Percentiles rank a stretch among this genome's conserved stretches.
These are phyloP conservation scores for Chionodraco myersi DNA, from an alignment of 2,113 vertebrate genomes.

Conservation along the genomic window DNA sequence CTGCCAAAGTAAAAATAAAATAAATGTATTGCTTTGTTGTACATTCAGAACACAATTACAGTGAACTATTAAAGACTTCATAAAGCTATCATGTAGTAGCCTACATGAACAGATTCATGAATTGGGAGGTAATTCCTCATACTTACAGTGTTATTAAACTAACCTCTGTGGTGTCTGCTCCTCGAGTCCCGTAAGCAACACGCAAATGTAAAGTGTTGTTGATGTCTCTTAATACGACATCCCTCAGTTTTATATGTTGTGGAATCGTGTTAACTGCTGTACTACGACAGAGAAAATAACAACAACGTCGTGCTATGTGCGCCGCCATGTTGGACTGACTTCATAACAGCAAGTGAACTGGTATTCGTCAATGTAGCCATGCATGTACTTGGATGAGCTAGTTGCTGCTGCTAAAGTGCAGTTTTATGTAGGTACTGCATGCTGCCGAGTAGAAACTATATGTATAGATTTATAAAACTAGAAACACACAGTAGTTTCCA, in stretches of 20 bases:
- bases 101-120: too few species aligned
- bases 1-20: constrained; percentile 52
- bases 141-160: not conserved
- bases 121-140: too few species aligned
- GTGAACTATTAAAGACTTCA: not conserved
- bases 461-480: too few species aligned
- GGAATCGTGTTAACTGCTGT: not conserved
- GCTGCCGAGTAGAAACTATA: not conserved
- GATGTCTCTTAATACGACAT: not conserved
- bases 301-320: constrained; percentile 6
- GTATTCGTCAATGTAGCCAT: too few species aligned
- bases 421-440: too few species aligned
- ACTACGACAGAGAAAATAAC: constrained; percentile 34
- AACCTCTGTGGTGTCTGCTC: constrained; percentile 54
- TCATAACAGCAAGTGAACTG: not conserved
- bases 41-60: not conserved
- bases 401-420: too few species aligned
- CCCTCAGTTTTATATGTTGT: not conserved
- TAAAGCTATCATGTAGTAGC: not conserved
- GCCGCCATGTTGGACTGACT: constrained; percentile 79
- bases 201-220: not conserved
- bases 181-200: constrained; percentile 22
- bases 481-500: too few species aligned
- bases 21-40: not conserved
- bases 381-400: too few species aligned